A percentile compares a stretch with the other conserved stretches of the same genome.
Conservation (phyloP, 2,888 invertebrate species). For the Girardia tigrina region DNA sequence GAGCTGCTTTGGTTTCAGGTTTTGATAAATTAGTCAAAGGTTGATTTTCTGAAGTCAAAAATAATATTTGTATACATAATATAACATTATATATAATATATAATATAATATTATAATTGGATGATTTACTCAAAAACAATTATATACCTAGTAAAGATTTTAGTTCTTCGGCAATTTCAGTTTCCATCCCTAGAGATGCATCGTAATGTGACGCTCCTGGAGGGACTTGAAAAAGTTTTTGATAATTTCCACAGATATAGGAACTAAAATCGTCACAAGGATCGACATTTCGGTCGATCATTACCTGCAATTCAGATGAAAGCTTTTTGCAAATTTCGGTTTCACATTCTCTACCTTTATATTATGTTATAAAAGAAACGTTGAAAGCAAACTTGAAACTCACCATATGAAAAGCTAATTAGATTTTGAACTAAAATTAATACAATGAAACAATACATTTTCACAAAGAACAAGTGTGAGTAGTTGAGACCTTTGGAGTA, state of each 20-base stretch:
- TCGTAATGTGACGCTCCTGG: not conserved
- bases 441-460: no score
- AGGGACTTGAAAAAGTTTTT: not conserved
- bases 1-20: not conserved
- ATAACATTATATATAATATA: no score
- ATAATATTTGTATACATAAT: no score
- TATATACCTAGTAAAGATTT: not conserved
- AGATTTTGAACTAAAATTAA: no score
- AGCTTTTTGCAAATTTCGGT: not conserved
- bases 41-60: not conserved
- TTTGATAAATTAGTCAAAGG: not conserved
- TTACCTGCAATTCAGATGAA: not conserved
- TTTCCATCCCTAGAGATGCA: not conserved
- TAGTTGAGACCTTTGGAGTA: no score
- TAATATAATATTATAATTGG: no score
- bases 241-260: not conserved
- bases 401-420: no score
- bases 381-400: no score
- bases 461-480: no score
- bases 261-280: not conserved
- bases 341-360: no score
- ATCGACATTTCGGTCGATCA: not conserved
- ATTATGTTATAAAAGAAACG: no score
- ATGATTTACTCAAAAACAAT: no score
- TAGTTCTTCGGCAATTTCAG: not conserved